phyloP scores from a whole-genome alignment of 2,797 vertebrate genomes.

The Crocidura indochinensis region DNA sequence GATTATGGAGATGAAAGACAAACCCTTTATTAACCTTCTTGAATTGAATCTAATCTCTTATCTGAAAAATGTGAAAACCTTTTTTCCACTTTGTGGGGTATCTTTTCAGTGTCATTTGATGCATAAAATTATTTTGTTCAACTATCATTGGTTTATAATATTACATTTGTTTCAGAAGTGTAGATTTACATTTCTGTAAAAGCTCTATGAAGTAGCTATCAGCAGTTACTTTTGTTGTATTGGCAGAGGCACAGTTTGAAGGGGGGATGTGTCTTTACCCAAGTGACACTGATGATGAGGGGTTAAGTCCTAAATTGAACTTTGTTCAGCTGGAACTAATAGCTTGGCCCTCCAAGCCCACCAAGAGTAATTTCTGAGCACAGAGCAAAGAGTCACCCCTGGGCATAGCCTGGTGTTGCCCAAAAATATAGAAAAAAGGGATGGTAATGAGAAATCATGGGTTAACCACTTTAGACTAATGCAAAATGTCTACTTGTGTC shows the following conservation, averaged over 20 bases:
- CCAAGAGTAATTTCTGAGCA: no score
- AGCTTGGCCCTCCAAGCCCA: no score
- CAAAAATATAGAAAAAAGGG: background rate
- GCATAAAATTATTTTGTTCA: background rate
- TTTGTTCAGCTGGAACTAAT: background rate
- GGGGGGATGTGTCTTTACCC: background rate
- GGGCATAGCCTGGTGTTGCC: no score
- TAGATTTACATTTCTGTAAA: background rate
- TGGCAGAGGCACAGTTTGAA: slow-evolving; percentile 24
- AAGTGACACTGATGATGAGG: background rate
- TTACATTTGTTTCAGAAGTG: background rate
- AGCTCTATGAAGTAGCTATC: background rate
- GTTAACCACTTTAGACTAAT: background rate
- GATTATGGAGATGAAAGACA: no score
- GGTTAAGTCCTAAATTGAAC: slow-evolving; percentile 3
- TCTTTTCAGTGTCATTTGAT: slow-evolving; percentile 46
- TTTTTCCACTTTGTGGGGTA: background rate
- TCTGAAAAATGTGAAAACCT: slow-evolving; percentile 8
- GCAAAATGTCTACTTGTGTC: background rate
- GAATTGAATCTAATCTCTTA: background rate
- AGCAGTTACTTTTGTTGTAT: background rate
- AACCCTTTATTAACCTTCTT: background rate
- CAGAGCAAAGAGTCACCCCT: no score
- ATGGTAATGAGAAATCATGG: no score
- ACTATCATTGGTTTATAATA: background rate